Evolutionary conservation across 2,888 invertebrate genomes (phyloP), one percentile per base, ranked within the genome.

Genomic region (Lepeophtheirus nordmannii): DNA sequence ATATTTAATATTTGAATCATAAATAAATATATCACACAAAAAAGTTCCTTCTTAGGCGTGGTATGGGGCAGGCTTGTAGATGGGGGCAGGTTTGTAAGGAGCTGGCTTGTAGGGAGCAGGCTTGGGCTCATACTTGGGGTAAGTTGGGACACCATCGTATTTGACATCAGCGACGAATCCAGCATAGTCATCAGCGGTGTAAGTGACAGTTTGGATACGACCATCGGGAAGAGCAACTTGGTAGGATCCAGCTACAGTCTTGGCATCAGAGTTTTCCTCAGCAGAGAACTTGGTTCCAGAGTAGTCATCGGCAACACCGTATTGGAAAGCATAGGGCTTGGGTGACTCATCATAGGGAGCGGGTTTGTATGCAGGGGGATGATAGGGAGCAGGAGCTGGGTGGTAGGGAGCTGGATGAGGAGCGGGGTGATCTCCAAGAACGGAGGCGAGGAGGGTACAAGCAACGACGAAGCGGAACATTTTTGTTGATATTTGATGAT

Each of bases 161-260:
- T 46, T 63, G 22, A 63, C 63, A 56, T 63, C 65, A 65, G 65
- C 58, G 37, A 58, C 37, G 58, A 56, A 65, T 17, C 65, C 65
- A 58, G 53, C 56, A 58, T 65, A 65, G 65, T 65, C 56, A 38
- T 65, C 65, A 37, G 57, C 65, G 65, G 65, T 65, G 65, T 65
- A 65, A 20, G 65, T 65, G 17, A 58, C 58, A 23, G 65, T 65
- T 30, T 65, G 65, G 58, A 65, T 37, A 20, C 65, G 57, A 20
- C 65, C 65, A 30, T 65, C 65, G 20, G 65, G 65, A 58, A 58
- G 58, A 20, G 58, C 58, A 22, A 58, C 58, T 20, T 58, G 58
- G 58, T 58, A 58, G 58, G 22, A 22, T 58, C 58, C 58, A 58
- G 58, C 14, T 12, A 22, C 22, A 22, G 23, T 23, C 58, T 58